phyloP scores from a whole-genome alignment of 2,797 vertebrate genomes.

The Mus spretus region DNA sequence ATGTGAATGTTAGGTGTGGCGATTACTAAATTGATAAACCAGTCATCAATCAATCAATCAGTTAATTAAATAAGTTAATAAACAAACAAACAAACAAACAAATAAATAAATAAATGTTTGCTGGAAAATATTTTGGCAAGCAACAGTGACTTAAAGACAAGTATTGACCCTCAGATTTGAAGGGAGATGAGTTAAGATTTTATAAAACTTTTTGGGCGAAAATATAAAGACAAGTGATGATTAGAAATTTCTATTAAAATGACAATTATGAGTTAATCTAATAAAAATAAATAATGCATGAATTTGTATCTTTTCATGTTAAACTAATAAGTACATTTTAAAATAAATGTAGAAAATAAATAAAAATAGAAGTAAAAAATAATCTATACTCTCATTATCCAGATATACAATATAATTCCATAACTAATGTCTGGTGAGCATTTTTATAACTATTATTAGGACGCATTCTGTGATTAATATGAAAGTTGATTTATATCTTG shows the following conservation, averaged over 20 bases:
- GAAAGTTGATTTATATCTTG: constrained; percentile 35
- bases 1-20: constrained; percentile 1
- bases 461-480: background rate
- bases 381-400: background rate
- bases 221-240: background rate
- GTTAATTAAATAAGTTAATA: no score
- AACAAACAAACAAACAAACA: background rate
- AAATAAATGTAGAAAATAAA: background rate
- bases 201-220: background rate
- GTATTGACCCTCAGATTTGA: background rate
- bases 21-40: background rate
- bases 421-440: background rate
- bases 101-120: background rate
- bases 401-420: background rate
- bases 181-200: background rate
- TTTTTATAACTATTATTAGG: constrained; percentile 8
- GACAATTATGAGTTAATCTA: background rate
- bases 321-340: background rate
- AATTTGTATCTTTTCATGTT: background rate
- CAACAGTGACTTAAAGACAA: background rate
- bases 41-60: background rate
- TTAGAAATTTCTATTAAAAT: background rate
- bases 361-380: background rate
- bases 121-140: background rate
- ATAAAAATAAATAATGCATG: background rate